phyloP scores from a whole-genome alignment of 1,140 invertebrate genomes.

The Homarus americanus region DNA sequence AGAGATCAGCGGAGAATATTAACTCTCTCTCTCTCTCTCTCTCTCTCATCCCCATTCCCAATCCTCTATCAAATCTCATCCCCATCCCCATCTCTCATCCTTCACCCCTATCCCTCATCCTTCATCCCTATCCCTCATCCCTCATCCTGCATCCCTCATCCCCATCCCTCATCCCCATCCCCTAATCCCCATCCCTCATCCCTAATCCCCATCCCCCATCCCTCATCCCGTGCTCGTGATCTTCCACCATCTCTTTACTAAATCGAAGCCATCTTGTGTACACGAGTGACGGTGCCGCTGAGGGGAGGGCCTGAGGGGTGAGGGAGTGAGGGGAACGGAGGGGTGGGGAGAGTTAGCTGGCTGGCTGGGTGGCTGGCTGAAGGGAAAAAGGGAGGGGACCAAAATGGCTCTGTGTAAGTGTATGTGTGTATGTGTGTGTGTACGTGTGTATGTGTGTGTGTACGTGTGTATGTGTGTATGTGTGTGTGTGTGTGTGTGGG shows the following conservation, averaged over 20 bases:
- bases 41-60: neutral
- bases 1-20: slow-evolving; percentile 2
- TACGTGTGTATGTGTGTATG: neutral
- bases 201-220: neutral
- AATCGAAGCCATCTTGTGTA: slow-evolving; percentile 65
- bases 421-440: neutral
- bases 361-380: neutral
- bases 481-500: neutral
- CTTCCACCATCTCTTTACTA: slow-evolving; percentile 54
- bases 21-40: neutral
- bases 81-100: neutral
- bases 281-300: slow-evolving; percentile 38
- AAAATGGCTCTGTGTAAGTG: neutral
- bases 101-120: neutral
- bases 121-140: neutral
- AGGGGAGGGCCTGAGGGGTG: neutral
- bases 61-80: neutral
- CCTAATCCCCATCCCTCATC: neutral
- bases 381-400: neutral
- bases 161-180: neutral
- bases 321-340: neutral
- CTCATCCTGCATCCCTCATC: neutral
- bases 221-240: slow-evolving; percentile 8
- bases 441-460: neutral
- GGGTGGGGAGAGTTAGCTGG: neutral